Conservation (phyloP, 2,113 vertebrate species). For the Tylochromis polylepis region DNA sequence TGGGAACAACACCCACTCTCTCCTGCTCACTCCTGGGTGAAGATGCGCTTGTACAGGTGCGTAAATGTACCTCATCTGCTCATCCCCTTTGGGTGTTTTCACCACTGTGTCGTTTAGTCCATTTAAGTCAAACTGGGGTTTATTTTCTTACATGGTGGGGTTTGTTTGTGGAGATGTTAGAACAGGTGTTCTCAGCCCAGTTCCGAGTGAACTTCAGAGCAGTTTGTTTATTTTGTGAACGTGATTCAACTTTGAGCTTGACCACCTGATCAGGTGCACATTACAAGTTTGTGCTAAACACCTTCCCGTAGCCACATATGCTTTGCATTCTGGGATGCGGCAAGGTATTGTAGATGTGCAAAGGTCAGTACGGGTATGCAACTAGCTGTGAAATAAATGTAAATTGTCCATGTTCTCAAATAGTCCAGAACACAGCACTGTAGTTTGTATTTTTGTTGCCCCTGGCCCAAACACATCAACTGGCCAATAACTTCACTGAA, state of each 20-base stretch:
- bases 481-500: neutral
- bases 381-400: neutral
- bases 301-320: neutral
- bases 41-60: conserved; percentile 94
- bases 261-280: neutral
- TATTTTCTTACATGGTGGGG: neutral
- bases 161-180: neutral
- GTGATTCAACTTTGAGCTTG: neutral
- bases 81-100: neutral
- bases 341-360: neutral
- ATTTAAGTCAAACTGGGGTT: neutral
- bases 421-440: neutral
- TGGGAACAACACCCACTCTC: conserved; percentile 95
- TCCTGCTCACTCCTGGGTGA: conserved; percentile 96
- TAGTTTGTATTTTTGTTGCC: neutral
- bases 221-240: neutral
- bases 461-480: neutral
- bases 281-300: neutral
- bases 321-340: neutral
- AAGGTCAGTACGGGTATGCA: neutral
- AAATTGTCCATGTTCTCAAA: neutral
- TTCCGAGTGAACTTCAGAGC: neutral
- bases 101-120: neutral
- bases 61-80: neutral
- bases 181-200: neutral